Base-by-base conservation (phyloP, 2,113 vertebrate genomes). In the Petromus typicus region DNA sequence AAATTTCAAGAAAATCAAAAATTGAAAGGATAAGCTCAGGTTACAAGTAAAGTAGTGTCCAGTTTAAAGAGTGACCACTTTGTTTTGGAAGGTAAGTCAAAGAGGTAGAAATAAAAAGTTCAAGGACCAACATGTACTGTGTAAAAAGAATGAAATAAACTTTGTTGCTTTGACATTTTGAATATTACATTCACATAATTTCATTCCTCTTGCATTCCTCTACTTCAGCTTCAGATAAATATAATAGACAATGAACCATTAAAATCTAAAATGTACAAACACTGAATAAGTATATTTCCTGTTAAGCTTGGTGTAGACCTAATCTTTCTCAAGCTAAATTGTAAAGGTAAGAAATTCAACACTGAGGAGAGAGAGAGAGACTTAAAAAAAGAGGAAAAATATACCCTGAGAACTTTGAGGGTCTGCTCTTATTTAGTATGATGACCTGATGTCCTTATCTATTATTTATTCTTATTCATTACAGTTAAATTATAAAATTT, bases 181-280 rank as follows among this genome's bases (percentile, higher is more conserved):
- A 1, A 61, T 92, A 6, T 90, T 57, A 17, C 32, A 92, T 94
- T 88, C 67, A 79, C 61, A 76, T 14, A 67, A 37, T 93, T 88
- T 56, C 45, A 54, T 69, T n/a, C 13, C 0, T 76, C 1, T 20
- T 89, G 1, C 73, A 94, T 61, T 91, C 3, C 6, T 81, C 25
- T 90, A 13, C 43, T 48, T 96, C 76, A 43, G 32, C 0, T 80
- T 94, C 32, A 63, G 30, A 34, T 59, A 37, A 16, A 13, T 80
- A 40, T n/a, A 57, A 88, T 51, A 95, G 13, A 81, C 94, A 89
- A 40, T 40, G 61, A 88, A 37, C 89, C 9, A 37, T 63, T 20
- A 96, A 97, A 96, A 75, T 83, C 67, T 0, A 97, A 95, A 97
- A 91, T 82, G 96, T 84, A 64, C 17, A 48, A 94, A 94, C 3